Conservation (phyloP, 2,888 invertebrate genomes). For the Lasius platythorax region DNA sequence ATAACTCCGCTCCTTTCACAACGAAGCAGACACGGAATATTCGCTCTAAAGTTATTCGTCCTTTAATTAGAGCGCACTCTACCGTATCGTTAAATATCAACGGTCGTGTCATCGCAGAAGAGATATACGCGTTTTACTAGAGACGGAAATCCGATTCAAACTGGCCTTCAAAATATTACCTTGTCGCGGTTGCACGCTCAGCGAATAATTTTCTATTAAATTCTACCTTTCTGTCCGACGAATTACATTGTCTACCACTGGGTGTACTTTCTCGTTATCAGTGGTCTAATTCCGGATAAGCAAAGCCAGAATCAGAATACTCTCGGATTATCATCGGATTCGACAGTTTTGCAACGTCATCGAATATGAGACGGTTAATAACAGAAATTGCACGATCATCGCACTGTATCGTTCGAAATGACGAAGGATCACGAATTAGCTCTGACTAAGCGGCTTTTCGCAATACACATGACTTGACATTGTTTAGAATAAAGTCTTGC, state of each 20-base stretch:
- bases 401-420: background rate
- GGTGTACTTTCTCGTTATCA: background rate
- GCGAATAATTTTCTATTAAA: conserved; percentile 10
- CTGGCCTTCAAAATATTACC: conserved; percentile 17
- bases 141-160: background rate
- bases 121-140: background rate
- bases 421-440: background rate
- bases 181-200: background rate
- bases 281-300: conserved; percentile 37
- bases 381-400: conserved; percentile 4
- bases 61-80: conserved; percentile 4
- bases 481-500: background rate
- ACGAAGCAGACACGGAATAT: background rate
- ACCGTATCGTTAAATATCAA: background rate
- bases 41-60: background rate
- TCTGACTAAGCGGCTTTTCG: background rate
- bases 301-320: conserved; percentile 21
- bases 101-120: no score
- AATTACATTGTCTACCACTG: conserved; percentile 22
- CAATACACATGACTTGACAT: background rate
- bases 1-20: background rate
- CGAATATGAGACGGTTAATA: conserved; percentile 14
- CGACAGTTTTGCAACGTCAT: conserved; percentile 32
- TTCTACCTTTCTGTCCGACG: background rate
- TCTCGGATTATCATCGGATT: conserved; percentile 7